These are phyloP conservation scores for Ochropleura plecta DNA, from an alignment of 2,888 invertebrate species.

Conservation along the genomic window DNA sequence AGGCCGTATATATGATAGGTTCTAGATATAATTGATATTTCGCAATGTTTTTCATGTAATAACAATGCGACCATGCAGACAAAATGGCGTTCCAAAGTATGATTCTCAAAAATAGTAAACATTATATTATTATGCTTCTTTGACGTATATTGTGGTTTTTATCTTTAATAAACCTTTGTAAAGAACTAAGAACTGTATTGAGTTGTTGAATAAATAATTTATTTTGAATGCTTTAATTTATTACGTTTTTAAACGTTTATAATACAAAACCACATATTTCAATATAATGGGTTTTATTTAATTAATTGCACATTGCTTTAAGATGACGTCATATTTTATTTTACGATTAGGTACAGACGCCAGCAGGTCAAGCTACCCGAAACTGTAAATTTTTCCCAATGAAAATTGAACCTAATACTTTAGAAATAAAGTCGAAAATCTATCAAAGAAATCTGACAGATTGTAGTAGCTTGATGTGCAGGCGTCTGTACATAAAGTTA, in stretches of 20 bases:
- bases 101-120: not conserved
- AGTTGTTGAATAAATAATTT: conserved; percentile 29
- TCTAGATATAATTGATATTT: no score
- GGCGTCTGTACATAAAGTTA: no score
- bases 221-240: conserved; percentile 32
- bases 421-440: no score
- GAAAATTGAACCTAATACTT: no score
- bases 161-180: not conserved
- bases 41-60: not conserved
- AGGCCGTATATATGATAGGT: no score
- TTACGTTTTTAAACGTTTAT: conserved; percentile 18
- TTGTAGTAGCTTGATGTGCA: no score
- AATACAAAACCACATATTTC: conserved; percentile 22
- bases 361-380: no score
- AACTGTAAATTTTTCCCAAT: no score
- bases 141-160: conserved; percentile 31
- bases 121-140: not conserved
- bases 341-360: not conserved
- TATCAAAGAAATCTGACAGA: no score
- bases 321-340: conserved; percentile 2
- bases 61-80: not conserved
- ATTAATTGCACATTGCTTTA: conserved; percentile 19
- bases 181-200: conserved; percentile 18
- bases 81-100: not conserved
- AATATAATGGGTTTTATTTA: conserved; percentile 19